A percentile compares a stretch with the other conserved stretches of the same genome.
These are phyloP conservation scores for Lutraria lutraria DNA, from an alignment of 2,888 invertebrate genomes.

Conservation along the genomic window DNA sequence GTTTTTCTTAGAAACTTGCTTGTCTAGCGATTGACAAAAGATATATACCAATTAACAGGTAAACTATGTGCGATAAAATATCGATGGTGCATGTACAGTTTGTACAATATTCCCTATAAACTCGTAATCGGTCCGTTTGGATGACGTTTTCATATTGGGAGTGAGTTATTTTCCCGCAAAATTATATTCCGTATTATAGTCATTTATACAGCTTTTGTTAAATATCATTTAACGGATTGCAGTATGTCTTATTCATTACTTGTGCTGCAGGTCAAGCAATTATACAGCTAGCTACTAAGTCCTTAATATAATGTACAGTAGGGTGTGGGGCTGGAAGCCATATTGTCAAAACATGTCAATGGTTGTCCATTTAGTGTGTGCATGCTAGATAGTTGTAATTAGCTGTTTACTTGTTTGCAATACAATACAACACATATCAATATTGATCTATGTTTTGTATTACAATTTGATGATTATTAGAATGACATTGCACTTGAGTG, in stretches of 20 bases:
- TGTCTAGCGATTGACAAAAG: slow-evolving; percentile 6
- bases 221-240: background rate
- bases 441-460: too few relatives aligned
- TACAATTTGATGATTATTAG: too few relatives aligned
- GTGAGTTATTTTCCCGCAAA: slow-evolving; percentile 37
- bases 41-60: background rate
- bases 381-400: too few relatives aligned
- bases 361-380: too few relatives aligned
- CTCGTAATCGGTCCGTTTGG: background rate
- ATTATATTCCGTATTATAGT: background rate
- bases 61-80: background rate
- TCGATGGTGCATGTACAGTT: background rate
- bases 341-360: background rate
- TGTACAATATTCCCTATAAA: slow-evolving; percentile 9
- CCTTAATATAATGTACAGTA: background rate
- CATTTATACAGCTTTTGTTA: background rate
- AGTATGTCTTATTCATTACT: background rate
- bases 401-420: too few relatives aligned
- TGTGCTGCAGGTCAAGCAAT: background rate
- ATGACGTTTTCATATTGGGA: background rate
- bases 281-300: background rate
- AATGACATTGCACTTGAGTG: too few relatives aligned
- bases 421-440: too few relatives aligned
- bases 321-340: background rate
- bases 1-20: slow-evolving; percentile 31